Percentiles rank a stretch among this genome's conserved stretches.
phyloP scores from a whole-genome alignment of 2,797 vertebrate species.

The Ptychadena robeensis region DNA sequence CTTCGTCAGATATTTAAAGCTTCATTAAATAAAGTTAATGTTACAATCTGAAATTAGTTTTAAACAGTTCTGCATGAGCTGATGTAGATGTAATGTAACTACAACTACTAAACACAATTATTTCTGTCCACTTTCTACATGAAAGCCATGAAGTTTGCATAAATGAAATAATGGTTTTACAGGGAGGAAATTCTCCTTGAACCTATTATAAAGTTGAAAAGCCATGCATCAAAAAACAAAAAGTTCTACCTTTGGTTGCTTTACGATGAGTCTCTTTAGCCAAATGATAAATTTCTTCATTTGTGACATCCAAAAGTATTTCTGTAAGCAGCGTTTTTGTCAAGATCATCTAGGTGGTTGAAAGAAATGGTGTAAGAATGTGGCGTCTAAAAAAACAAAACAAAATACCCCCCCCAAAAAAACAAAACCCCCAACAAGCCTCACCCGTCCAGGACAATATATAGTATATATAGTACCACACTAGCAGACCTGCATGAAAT shows the following conservation, averaged over 20 bases:
- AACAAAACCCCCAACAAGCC: background rate
- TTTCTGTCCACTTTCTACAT: background rate
- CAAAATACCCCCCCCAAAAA: no score
- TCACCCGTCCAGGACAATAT: background rate
- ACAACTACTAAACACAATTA: background rate
- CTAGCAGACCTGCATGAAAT: background rate
- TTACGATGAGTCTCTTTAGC: slow-evolving; percentile 94
- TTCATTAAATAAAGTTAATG: background rate
- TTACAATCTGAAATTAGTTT: background rate
- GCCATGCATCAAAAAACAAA: slow-evolving; percentile 61
- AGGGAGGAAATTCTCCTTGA: background rate
- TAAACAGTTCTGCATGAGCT: background rate
- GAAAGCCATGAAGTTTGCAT: background rate
- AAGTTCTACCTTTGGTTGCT: slow-evolving; percentile 97
- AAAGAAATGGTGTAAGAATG: background rate
- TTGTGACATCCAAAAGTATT: slow-evolving; percentile 96
- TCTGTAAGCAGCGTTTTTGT: slow-evolving; percentile 97
- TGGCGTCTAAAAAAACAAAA: background rate
- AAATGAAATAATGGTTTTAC: background rate
- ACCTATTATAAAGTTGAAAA: slow-evolving; percentile 16
- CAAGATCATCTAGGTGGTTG: slow-evolving; percentile 85
- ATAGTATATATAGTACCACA: background rate
- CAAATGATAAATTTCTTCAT: slow-evolving; percentile 93
- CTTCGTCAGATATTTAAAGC: background rate
- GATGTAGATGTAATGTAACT: background rate